Evolutionary conservation across 2,797 vertebrate species (phyloP).

Genomic region (Cirrhinus molitorella): DNA sequence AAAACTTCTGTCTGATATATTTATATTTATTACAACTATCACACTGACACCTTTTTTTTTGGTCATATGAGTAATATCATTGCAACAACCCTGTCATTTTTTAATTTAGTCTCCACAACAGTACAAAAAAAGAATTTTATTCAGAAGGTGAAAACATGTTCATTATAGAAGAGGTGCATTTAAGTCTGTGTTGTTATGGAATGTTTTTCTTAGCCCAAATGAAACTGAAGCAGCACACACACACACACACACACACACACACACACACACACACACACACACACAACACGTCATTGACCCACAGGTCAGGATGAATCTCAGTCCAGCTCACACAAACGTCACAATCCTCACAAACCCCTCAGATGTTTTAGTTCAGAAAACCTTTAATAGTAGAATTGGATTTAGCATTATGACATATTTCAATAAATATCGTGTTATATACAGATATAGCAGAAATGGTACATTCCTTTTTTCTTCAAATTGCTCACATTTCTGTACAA

Average conservation of each 20-base stretch:
- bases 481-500: slow-evolving; percentile 90
- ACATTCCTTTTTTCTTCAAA: slow-evolving; percentile 93
- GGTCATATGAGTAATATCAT: neutral
- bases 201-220: neutral
- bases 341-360: slow-evolving; percentile 80
- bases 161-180: neutral
- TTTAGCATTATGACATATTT: slow-evolving; percentile 94
- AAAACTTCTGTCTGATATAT: neutral
- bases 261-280: neutral
- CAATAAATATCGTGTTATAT: slow-evolving; percentile 98
- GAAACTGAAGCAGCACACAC: neutral
- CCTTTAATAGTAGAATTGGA: slow-evolving; percentile 90
- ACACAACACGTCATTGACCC: neutral
- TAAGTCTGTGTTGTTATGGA: neutral
- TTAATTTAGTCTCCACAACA: neutral
- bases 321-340: slow-evolving; percentile 73
- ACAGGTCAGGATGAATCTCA: neutral
- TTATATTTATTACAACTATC: neutral
- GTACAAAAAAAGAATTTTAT: neutral
- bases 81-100: neutral
- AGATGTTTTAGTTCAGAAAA: slow-evolving; percentile 90
- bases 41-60: neutral
- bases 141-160: neutral
- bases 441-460: slow-evolving; percentile 96
- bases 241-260: neutral